phyloP scores from a whole-genome alignment of 2,888 invertebrate genomes.

The Amphipoea oculea region DNA sequence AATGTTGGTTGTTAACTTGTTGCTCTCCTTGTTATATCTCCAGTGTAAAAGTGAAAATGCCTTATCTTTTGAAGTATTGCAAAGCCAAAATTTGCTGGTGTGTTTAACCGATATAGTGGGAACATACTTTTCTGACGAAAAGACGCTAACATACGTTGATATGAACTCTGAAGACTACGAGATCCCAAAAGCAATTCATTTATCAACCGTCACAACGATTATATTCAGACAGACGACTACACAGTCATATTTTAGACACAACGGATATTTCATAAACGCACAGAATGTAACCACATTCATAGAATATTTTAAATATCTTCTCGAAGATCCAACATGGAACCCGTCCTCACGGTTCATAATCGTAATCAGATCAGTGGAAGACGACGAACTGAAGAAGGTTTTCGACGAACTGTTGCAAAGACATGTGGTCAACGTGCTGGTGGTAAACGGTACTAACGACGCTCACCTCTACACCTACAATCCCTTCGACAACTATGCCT shows the following conservation, averaged over 20 bases:
- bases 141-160: constrained; percentile 54
- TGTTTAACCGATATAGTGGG: constrained; percentile 58
- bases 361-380: constrained; percentile 64
- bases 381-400: constrained; percentile 60
- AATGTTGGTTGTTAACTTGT: constrained; percentile 57
- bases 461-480: constrained; percentile 77
- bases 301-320: constrained; percentile 58
- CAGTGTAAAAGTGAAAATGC: constrained; percentile 10
- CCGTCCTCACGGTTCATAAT: constrained; percentile 73
- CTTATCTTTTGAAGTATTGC: not conserved
- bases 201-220: constrained; percentile 20
- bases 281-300: constrained; percentile 58
- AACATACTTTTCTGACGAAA: constrained; percentile 57
- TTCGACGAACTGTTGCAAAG: constrained; percentile 72
- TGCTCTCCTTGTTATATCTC: constrained; percentile 29
- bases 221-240: constrained; percentile 15
- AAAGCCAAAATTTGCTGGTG: not conserved
- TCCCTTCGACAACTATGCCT: constrained; percentile 70
- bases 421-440: constrained; percentile 71
- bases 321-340: constrained; percentile 71
- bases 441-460: constrained; percentile 70
- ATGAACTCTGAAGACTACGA: constrained; percentile 41
- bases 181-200: constrained; percentile 60
- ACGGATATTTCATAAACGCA: constrained; percentile 70
- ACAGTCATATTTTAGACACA: constrained; percentile 34